Percentiles rank a stretch among this genome's conserved stretches.
Conservation (phyloP, 2,797 vertebrate genomes). For the Fringilla coelebs region DNA sequence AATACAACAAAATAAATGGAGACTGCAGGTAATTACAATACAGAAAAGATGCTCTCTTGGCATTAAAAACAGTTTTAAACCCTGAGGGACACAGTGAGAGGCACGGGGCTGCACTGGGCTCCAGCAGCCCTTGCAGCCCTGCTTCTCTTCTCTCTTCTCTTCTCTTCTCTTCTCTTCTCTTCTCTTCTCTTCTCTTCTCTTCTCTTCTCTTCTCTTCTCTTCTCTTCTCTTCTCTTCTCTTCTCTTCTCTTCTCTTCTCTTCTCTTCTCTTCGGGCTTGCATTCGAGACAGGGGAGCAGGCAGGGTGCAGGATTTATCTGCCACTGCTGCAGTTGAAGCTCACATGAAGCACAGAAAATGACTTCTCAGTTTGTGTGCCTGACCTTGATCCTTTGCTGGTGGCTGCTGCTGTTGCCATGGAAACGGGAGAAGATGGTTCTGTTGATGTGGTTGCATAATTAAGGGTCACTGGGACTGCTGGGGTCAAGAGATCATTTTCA, state of each 20-base stretch:
- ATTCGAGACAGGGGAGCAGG: not conserved
- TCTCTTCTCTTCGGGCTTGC: not conserved
- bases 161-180: too few relatives aligned
- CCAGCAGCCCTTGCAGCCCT: not conserved
- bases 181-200: too few relatives aligned
- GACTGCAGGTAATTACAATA: not conserved
- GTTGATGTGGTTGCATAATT: not conserved
- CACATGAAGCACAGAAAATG: not conserved
- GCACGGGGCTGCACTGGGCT: not conserved
- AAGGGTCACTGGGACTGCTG: not conserved
- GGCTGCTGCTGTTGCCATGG: not conserved
- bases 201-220: too few relatives aligned
- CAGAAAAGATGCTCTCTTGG: not conserved
- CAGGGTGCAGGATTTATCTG: not conserved
- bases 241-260: too few relatives aligned
- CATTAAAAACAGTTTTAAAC: not conserved
- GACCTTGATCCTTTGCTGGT: constrained; percentile 6
- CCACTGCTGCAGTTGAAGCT: not conserved
- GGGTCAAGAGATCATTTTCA: constrained; percentile 22
- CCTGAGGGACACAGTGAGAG: not conserved
- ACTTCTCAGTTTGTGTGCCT: not conserved
- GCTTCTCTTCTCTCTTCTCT: not conserved
- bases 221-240: too few relatives aligned
- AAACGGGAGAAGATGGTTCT: not conserved
- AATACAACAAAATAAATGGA: constrained; percentile 8